Conservation (phyloP, 2,888 invertebrate species). For the Amorpha juglandis region DNA sequence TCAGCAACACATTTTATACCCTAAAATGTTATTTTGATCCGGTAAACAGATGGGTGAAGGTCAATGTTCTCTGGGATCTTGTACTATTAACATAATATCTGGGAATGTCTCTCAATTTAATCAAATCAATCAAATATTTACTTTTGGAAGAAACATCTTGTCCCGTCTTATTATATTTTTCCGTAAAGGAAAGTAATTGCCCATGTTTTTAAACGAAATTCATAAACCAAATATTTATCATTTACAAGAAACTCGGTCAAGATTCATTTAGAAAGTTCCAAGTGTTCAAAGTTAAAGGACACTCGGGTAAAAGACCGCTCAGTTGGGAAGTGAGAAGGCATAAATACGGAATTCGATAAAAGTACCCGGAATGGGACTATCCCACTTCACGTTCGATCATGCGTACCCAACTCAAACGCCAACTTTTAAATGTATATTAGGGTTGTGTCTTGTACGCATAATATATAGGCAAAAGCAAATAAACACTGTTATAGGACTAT, state of each 20-base stretch:
- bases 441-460: neutral
- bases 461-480: neutral
- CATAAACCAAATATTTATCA: neutral
- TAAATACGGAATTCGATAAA: constrained; percentile 55
- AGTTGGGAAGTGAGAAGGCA: constrained; percentile 7
- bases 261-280: constrained; percentile 2
- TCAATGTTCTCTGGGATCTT: no score
- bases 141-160: no score
- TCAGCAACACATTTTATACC: no score
- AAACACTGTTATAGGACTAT: neutral
- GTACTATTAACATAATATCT: no score
- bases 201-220: neutral
- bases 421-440: constrained; percentile 25
- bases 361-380: constrained; percentile 47
- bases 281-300: constrained; percentile 5
- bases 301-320: constrained; percentile 8
- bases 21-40: no score
- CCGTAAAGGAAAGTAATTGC: neutral
- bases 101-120: no score
- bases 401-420: constrained; percentile 47
- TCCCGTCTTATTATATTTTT: no score
- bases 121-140: no score
- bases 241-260: neutral
- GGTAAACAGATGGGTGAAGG: no score
- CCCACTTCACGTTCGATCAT: constrained; percentile 44